A percentile compares a stretch with the other conserved stretches of the same genome.
These are phyloP conservation scores for Hucho hucho DNA, from an alignment of 2,113 vertebrate genomes.

Conservation along the genomic window DNA sequence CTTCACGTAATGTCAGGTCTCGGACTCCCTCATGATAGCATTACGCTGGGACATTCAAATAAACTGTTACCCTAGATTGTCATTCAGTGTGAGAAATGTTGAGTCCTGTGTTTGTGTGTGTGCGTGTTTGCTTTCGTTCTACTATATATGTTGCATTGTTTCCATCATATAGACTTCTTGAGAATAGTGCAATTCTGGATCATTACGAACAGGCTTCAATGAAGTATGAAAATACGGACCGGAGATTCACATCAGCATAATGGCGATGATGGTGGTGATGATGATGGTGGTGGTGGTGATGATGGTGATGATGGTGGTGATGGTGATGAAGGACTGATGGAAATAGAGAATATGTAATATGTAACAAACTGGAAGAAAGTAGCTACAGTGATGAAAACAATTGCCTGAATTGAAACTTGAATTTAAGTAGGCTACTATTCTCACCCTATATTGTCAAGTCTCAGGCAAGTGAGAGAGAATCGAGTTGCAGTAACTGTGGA, in stretches of 20 bases:
- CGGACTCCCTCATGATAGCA: constrained; percentile 18
- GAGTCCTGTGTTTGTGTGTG: constrained; percentile 33
- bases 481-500: constrained; percentile 24
- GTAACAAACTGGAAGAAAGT: constrained; percentile 26
- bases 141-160: constrained; percentile 82
- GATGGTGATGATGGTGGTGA: too few species aligned
- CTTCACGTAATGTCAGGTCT: background rate
- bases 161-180: constrained; percentile 93
- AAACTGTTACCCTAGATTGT: constrained; percentile 46
- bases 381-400: constrained; percentile 8
- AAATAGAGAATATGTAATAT: constrained; percentile 72
- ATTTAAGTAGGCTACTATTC: constrained; percentile 26
- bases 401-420: constrained; percentile 44
- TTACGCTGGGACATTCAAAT: constrained; percentile 39
- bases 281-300: too few species aligned
- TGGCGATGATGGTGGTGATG: constrained; percentile 67
- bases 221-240: constrained; percentile 81
- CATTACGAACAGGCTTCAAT: constrained; percentile 83
- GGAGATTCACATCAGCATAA: constrained; percentile 85
- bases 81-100: constrained; percentile 41
- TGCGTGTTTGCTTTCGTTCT: constrained; percentile 65
- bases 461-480: too few species aligned
- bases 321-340: too few species aligned
- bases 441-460: constrained; percentile 24
- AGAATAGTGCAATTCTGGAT: constrained; percentile 86